These are phyloP conservation scores for Conopomorpha cramerella DNA, from an alignment of 1,140 invertebrate genomes.

Conservation along the genomic window DNA sequence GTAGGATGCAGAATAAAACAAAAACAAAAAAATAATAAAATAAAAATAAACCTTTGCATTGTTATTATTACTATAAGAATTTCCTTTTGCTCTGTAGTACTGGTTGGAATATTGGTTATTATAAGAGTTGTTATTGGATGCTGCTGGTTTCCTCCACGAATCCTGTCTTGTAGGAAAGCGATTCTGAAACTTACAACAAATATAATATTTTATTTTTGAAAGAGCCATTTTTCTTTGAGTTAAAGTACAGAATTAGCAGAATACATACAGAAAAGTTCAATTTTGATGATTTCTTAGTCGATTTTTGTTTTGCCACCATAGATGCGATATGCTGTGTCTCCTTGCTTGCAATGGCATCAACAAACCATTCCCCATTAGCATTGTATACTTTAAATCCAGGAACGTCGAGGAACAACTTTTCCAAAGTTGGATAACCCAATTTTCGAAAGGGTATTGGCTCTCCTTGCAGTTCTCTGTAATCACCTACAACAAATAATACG, in stretches of 20 bases:
- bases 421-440: constrained; percentile 60
- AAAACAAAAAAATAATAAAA: too few relatives aligned
- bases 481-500: too few relatives aligned
- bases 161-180: constrained; percentile 44
- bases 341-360: constrained; percentile 58
- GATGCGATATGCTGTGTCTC: constrained; percentile 63
- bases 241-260: too few relatives aligned
- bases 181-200: constrained; percentile 25
- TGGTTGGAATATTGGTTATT: constrained; percentile 38
- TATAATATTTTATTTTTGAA: too few relatives aligned
- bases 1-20: too few relatives aligned
- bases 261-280: constrained; percentile 41
- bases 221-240: too few relatives aligned
- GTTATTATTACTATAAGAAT: too few relatives aligned
- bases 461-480: constrained; percentile 63
- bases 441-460: constrained; percentile 63
- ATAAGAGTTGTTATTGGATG: constrained; percentile 23
- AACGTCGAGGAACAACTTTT: constrained; percentile 60
- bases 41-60: too few relatives aligned
- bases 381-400: constrained; percentile 53
- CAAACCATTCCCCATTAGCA: constrained; percentile 49
- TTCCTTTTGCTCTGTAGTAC: constrained; percentile 35
- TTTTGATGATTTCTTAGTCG: constrained; percentile 37
- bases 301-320: constrained; percentile 64
- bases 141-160: constrained; percentile 38